Evolutionary conservation across 1,140 invertebrate genomes (phyloP).

Genomic region (Drosophila arizonae): DNA sequence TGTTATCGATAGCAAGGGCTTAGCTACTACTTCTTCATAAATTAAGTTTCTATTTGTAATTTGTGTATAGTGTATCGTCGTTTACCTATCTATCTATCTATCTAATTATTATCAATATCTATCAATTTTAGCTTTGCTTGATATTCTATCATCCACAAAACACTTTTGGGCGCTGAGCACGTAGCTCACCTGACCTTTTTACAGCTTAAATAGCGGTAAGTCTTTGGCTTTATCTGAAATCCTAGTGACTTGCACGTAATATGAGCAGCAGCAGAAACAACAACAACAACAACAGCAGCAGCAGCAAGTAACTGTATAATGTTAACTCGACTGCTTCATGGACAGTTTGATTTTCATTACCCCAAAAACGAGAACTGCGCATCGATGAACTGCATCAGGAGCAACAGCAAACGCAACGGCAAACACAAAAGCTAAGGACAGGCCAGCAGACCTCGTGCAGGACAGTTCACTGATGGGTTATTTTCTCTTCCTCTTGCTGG

Average conservation of each 20-base stretch:
- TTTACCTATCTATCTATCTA: too few species aligned
- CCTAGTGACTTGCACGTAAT: neutral
- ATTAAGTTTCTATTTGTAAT: too few species aligned
- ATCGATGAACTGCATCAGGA: conserved; percentile 43
- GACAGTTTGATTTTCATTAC: conserved; percentile 61
- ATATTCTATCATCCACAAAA: too few species aligned
- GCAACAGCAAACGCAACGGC: conserved; percentile 1
- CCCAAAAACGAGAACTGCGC: conserved; percentile 25
- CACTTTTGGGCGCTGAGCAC: too few species aligned
- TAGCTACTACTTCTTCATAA: too few species aligned
- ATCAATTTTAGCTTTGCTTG: too few species aligned
- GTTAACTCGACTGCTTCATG: conserved; percentile 13
- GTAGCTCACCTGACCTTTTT: neutral
- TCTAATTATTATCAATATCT: too few species aligned
- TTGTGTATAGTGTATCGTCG: too few species aligned
- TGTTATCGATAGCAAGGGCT: too few species aligned
- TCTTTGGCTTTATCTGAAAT: neutral
- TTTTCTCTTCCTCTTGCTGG: neutral
- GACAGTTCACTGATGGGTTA: conserved; percentile 19
- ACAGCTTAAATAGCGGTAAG: neutral
- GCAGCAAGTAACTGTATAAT: conserved; percentile 3
- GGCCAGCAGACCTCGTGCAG: neutral
- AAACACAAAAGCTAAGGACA: conserved; percentile 5
- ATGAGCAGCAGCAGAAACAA: conserved; percentile 10
- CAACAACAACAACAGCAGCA: conserved; percentile 7